Evolutionary conservation across 2,797 vertebrate genomes (phyloP), one percentile per base, ranked within the genome.

Genomic region (Vultur gryphus): DNA sequence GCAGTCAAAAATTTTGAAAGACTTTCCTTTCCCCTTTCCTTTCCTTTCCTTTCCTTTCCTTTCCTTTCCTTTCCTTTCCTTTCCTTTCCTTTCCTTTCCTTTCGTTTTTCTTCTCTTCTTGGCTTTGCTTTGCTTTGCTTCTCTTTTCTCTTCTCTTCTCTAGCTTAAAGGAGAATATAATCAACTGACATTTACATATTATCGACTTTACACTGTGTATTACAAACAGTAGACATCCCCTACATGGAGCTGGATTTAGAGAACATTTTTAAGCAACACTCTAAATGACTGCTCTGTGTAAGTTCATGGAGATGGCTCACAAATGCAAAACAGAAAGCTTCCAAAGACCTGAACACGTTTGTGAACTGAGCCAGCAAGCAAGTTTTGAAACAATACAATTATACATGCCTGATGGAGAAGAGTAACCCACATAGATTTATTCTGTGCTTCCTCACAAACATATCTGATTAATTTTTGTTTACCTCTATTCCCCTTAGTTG

Each of bases 401-500:
- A 65, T 33, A 58, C 25, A 23, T 62, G 49, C 21, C 24, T 83
- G 54, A 55, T 58, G 29, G 48, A 89, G 66, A 89, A 69, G 23
- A 87, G 37, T 70, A 94, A 73, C 55, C 7, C n/a, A 54, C 17
- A 37, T 3, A 80, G 54, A 90, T 83, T 84, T 91, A 94, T 84
- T 75, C 39, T 31, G 4, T 46, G 4, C 58, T 87, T 87, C 51
- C 29, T 90, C 29, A 66, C 59, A 77, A 90, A 85, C 19, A 20
- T n/a, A 35, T 80, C 48, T 95, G 95, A 93, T 96, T 89, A 69
- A 73, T 92, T 87, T 94, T 83, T 90, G 59, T 91, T 89, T 93
- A 72, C 55, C 15, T 85, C 51, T 90, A 46, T 83, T 95, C 39
- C 59, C 67, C 18, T 87, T 84, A 69, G 29, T 73, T 83, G 67